phyloP scores from a whole-genome alignment of 2,797 vertebrate species.

The Odontamblyopus rebecca region DNA sequence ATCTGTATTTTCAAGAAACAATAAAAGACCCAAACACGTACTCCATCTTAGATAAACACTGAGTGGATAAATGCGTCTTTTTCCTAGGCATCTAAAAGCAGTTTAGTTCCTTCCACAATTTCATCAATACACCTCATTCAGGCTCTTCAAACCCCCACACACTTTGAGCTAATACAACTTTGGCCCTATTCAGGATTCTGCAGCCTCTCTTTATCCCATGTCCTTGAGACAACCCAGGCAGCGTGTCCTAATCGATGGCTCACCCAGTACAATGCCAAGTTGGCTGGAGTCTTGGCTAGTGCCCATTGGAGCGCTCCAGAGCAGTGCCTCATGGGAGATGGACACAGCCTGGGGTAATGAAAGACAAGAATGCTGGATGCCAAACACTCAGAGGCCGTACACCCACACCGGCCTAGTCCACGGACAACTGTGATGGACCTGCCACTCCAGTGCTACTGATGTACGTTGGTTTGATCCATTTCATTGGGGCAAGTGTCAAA shows the following conservation, averaged over 20 bases:
- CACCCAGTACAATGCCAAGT: conserved; percentile 56
- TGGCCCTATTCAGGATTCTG: conserved; percentile 37
- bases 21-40: neutral
- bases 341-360: conserved; percentile 69
- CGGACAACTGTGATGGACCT: conserved; percentile 41
- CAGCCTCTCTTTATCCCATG: conserved; percentile 39
- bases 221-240: conserved; percentile 55
- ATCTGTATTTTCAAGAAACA: neutral
- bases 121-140: conserved; percentile 39
- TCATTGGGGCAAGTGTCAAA: neutral
- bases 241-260: conserved; percentile 70
- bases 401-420: conserved; percentile 57
- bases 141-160: conserved; percentile 26
- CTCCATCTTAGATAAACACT: conserved; percentile 19
- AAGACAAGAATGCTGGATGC: conserved; percentile 70
- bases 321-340: conserved; percentile 56
- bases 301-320: conserved; percentile 48
- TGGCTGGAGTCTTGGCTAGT: conserved; percentile 55
- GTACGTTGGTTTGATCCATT: neutral
- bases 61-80: conserved; percentile 17
- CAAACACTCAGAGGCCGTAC: conserved; percentile 55
- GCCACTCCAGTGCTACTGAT: conserved; percentile 23
- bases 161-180: conserved; percentile 39
- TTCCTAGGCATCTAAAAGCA: conserved; percentile 25
- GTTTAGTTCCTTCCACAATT: conserved; percentile 35